Evolutionary conservation across 2,113 vertebrate species (phyloP).

Genomic region (Takifugu bimaculatus): DNA sequence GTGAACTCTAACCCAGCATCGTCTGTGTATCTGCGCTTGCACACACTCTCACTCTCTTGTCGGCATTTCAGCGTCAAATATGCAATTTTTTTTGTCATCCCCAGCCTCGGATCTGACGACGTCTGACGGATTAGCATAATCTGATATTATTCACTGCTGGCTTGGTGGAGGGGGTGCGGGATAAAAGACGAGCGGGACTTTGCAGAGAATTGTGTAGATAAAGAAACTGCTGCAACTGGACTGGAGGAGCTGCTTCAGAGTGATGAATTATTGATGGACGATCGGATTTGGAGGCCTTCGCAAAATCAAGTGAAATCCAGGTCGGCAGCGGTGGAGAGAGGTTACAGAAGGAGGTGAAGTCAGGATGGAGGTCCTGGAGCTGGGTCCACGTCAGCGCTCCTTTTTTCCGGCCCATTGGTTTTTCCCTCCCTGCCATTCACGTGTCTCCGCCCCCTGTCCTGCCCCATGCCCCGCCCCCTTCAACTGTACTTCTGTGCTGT

Average conservation of each 20-base stretch:
- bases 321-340: constrained; percentile 13
- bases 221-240: constrained; percentile 1
- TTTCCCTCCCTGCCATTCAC: constrained; percentile 18
- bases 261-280: constrained; percentile 9
- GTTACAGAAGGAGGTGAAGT: not conserved
- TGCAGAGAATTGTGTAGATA: constrained; percentile 12
- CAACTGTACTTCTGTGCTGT: constrained; percentile 77
- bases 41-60: constrained; percentile 21
- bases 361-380: too few relatives aligned
- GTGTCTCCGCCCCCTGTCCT: constrained; percentile 7
- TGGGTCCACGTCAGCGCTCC: constrained; percentile 36
- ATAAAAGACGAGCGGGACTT: constrained; percentile 3
- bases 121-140: constrained; percentile 37
- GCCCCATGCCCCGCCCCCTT: constrained; percentile 48
- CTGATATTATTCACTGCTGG: constrained; percentile 11
- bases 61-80: constrained; percentile 17
- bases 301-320: constrained; percentile 1
- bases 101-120: constrained; percentile 17
- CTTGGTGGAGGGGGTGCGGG: constrained; percentile 22
- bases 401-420: not conserved
- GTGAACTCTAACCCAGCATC: constrained; percentile 40
- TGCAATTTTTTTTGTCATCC: constrained; percentile 15
- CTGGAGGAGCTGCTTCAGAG: constrained; percentile 7
- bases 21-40: constrained; percentile 30
- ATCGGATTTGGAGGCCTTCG: not conserved